These are phyloP conservation scores for Glossosoma conforme DNA, from an alignment of 1,140 invertebrate genomes.

Conservation along the genomic window DNA sequence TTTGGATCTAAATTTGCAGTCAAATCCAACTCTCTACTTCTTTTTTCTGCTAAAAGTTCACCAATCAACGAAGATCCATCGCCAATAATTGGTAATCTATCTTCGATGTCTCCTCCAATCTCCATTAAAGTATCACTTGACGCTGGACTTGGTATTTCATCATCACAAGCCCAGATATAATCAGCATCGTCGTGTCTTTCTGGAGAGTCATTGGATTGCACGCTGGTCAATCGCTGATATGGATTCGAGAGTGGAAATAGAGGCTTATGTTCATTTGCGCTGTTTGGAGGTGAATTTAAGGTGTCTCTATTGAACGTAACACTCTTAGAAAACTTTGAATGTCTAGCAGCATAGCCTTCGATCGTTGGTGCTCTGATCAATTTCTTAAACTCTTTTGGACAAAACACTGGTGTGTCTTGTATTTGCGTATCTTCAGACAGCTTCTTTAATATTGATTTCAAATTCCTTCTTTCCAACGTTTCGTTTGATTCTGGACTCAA, in stretches of 20 bases:
- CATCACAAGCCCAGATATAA: slow-evolving; percentile 22
- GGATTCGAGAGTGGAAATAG: slow-evolving; percentile 28
- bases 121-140: slow-evolving; percentile 14
- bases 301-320: slow-evolving; percentile 83
- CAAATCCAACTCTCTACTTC: slow-evolving; percentile 11
- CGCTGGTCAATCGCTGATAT: slow-evolving; percentile 25
- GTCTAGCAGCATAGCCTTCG: slow-evolving; percentile 79
- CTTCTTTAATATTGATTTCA: slow-evolving; percentile 83
- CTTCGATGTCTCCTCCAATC: slow-evolving; percentile 10
- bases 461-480: slow-evolving; percentile 70
- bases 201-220: slow-evolving; percentile 19
- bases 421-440: slow-evolving; percentile 60
- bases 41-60: slow-evolving; percentile 24
- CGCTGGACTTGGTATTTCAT: slow-evolving; percentile 8
- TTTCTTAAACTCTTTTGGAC: slow-evolving; percentile 55
- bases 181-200: slow-evolving; percentile 19
- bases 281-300: slow-evolving; percentile 68
- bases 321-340: slow-evolving; percentile 82
- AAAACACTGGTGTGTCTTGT: slow-evolving; percentile 42
- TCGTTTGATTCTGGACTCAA: slow-evolving; percentile 73
- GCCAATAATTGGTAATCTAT: slow-evolving; percentile 11
- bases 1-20: slow-evolving; percentile 22
- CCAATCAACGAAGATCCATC: slow-evolving; percentile 15
- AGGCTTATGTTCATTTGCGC: slow-evolving; percentile 37
- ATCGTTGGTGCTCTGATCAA: slow-evolving; percentile 75